A percentile compares a stretch with the other conserved stretches of the same genome.
Evolutionary conservation across 2,888 invertebrate species (phyloP).

Genomic region (Lingula anatina): DNA sequence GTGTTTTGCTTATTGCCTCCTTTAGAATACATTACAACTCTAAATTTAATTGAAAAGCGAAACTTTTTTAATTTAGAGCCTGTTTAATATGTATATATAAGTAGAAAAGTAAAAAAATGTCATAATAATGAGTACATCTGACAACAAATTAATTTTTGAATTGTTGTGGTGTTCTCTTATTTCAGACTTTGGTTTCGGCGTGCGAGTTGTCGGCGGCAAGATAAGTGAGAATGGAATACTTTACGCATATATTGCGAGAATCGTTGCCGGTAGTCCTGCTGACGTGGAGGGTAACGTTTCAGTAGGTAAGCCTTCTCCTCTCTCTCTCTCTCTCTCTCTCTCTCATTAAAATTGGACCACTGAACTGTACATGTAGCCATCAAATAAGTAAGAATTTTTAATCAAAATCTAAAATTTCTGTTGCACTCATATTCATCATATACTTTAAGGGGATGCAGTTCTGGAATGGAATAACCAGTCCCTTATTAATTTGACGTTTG

Average conservation of each 20-base stretch:
- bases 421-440: too few species aligned
- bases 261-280: conserved; percentile 85
- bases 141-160: not conserved
- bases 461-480: conserved; percentile 88
- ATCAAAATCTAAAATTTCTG: too few species aligned
- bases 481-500: conserved; percentile 84
- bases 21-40: too few species aligned
- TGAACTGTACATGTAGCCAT: not conserved
- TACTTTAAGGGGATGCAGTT: conserved; percentile 56
- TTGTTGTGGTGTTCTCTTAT: not conserved
- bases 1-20: too few species aligned
- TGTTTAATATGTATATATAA: too few species aligned
- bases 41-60: too few species aligned
- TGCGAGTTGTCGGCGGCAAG: conserved; percentile 91
- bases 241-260: conserved; percentile 72
- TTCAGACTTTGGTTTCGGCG: conserved; percentile 77
- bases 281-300: conserved; percentile 77
- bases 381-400: too few species aligned
- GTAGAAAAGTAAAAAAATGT: too few species aligned
- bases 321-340: too few species aligned
- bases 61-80: too few species aligned
- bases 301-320: conserved; percentile 64
- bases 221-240: conserved; percentile 78
- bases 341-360: not conserved
- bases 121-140: not conserved